phyloP scores from a whole-genome alignment of 2,888 invertebrate genomes.

The Hirtodrosophila alboralis region DNA sequence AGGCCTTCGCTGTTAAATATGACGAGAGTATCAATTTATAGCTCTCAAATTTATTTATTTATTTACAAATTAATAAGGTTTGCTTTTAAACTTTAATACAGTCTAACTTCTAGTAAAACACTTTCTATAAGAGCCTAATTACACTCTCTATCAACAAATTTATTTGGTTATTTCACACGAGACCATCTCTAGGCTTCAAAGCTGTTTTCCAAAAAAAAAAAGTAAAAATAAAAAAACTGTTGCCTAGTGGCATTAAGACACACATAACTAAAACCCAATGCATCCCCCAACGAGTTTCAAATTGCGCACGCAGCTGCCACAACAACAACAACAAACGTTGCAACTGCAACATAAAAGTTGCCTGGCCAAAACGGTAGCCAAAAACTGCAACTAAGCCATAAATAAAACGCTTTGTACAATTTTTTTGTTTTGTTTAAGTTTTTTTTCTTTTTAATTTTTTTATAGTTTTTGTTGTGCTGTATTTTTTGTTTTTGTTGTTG shows the following conservation, averaged over 20 bases:
- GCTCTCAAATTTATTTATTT: too few relatives aligned
- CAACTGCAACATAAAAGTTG: constrained; percentile 46
- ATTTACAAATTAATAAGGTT: too few relatives aligned
- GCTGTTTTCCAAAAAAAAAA: too few relatives aligned
- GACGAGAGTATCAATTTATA: too few relatives aligned
- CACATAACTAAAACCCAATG: constrained; percentile 29
- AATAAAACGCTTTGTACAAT: constrained; percentile 56
- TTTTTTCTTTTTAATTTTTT: constrained; percentile 9
- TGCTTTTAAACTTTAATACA: too few relatives aligned
- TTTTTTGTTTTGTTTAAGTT: constrained; percentile 19
- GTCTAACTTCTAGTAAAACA: too few relatives aligned
- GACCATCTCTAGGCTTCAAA: constrained; percentile 13
- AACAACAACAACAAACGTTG: constrained; percentile 14
- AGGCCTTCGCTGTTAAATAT: too few relatives aligned
- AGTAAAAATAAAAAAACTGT: constrained; percentile 20
- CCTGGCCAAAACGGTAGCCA: constrained; percentile 57
- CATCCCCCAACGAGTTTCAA: constrained; percentile 54
- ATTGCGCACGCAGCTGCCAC: constrained; percentile 52
- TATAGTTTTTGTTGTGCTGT: constrained; percentile 7
- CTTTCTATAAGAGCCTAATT: too few relatives aligned
- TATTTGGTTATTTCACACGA: too few relatives aligned
- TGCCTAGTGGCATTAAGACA: constrained; percentile 58
- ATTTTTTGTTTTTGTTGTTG: constrained; percentile 17
- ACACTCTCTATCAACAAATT: too few relatives aligned
- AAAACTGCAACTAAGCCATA: constrained; percentile 53